These are phyloP conservation scores for Pseudoips prasinana DNA, from an alignment of 2,888 invertebrate species.

Conservation along the genomic window DNA sequence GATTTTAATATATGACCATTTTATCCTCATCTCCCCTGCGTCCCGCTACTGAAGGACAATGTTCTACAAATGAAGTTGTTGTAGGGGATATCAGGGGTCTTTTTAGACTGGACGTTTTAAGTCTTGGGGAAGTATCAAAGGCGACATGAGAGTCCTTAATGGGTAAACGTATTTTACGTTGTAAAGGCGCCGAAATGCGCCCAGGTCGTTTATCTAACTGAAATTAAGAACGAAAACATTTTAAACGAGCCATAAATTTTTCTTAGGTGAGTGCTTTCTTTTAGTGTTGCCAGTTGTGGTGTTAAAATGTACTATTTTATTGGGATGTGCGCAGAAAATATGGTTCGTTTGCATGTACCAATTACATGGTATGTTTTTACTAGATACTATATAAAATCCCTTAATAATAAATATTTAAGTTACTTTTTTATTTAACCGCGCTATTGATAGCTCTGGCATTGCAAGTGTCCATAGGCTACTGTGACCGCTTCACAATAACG, in stretches of 20 bases:
- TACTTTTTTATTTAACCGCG: no score
- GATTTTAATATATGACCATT: slow-evolving; percentile 34
- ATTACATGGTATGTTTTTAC: no score
- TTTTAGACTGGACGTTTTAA: slow-evolving; percentile 48
- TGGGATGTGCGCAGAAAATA: no score
- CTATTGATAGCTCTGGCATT: no score
- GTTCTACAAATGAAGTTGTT: slow-evolving; percentile 18
- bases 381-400: no score
- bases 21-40: slow-evolving; percentile 30
- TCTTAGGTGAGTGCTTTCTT: slow-evolving; percentile 54
- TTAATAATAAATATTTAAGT: no score
- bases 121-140: slow-evolving; percentile 42
- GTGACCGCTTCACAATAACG: no score
- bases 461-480: no score
- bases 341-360: no score
- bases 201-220: slow-evolving; percentile 65
- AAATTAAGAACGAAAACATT: slow-evolving; percentile 77
- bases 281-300: slow-evolving; percentile 52
- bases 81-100: slow-evolving; percentile 21
- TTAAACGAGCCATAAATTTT: slow-evolving; percentile 69
- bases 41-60: slow-evolving; percentile 2
- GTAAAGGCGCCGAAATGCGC: slow-evolving; percentile 67
- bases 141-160: slow-evolving; percentile 51
- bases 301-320: slow-evolving; percentile 7
- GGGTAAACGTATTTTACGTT: slow-evolving; percentile 62